Percentiles rank a stretch among this genome's conserved stretches.
Conservation (phyloP, 2,113 vertebrate genomes). For the Melozone crissalis region DNA sequence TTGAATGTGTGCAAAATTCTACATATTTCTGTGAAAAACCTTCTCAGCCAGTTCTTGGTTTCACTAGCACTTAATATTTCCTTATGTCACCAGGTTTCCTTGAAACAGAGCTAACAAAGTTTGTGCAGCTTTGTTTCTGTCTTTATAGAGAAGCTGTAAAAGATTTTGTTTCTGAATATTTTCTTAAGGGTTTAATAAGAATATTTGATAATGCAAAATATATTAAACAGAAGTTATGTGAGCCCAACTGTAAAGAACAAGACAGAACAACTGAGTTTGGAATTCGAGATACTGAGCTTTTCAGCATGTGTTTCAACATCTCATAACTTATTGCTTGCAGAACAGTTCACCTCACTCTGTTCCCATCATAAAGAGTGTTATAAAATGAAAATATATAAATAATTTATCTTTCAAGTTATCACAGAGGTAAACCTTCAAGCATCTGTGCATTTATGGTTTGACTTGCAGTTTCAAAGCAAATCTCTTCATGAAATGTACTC, state of each 20-base stretch:
- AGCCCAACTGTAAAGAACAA: constrained; percentile 14
- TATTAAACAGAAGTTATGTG: constrained; percentile 32
- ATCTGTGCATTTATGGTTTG: constrained; percentile 62
- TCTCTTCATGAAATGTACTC: neutral
- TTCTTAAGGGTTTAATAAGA: constrained; percentile 30
- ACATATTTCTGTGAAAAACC: neutral
- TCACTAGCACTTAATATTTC: neutral
- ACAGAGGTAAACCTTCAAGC: constrained; percentile 57
- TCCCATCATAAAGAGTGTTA: constrained; percentile 39
- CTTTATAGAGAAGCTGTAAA: neutral
- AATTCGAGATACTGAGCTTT: constrained; percentile 59
- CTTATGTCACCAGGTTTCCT: neutral
- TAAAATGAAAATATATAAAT: constrained; percentile 75
- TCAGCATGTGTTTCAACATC: constrained; percentile 67
- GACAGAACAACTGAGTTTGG: neutral
- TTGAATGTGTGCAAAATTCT: neutral
- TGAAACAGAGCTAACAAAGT: neutral
- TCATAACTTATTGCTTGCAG: constrained; percentile 65
- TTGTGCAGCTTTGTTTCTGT: neutral
- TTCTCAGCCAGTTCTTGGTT: neutral
- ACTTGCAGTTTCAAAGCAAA: constrained; percentile 48
- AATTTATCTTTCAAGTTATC: constrained; percentile 68
- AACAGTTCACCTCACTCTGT: constrained; percentile 57
- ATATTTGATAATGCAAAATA: constrained; percentile 39
- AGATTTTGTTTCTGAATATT: neutral